A percentile compares a stretch with the other conserved stretches of the same genome.
Evolutionary conservation across 2,113 vertebrate species (phyloP).

Genomic region (Redunca redunca): DNA sequence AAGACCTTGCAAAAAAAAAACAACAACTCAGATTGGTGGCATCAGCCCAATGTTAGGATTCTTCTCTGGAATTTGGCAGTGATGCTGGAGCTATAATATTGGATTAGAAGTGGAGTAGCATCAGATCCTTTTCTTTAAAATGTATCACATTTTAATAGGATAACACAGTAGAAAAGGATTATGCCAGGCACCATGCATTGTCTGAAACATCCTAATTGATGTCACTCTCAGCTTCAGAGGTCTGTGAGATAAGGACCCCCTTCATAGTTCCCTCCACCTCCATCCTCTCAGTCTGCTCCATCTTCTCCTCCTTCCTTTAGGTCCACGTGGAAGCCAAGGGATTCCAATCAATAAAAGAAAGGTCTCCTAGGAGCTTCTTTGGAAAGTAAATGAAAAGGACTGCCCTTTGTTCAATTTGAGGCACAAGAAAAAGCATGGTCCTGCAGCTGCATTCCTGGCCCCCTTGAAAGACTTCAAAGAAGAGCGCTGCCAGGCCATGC

Average conservation of each 20-base stretch:
- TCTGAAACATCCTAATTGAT: conserved; percentile 35
- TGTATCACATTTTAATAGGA: conserved; percentile 41
- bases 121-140: conserved; percentile 26
- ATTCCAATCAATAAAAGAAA: background rate
- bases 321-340: background rate
- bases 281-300: background rate
- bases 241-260: background rate
- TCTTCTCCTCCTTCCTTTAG: background rate
- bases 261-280: background rate
- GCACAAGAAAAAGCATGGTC: background rate
- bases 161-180: conserved; percentile 7
- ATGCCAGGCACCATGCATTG: background rate
- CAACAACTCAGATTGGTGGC: background rate
- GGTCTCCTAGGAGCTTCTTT: background rate
- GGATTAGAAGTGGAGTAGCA: conserved; percentile 6
- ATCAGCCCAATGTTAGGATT: background rate
- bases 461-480: background rate
- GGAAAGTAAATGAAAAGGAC: background rate
- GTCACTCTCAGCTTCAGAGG: conserved; percentile 1
- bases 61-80: background rate
- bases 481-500: background rate
- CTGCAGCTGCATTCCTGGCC: background rate
- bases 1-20: background rate
- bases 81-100: background rate
- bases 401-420: background rate